Evolutionary conservation across 2,797 vertebrate genomes (phyloP), one percentile per base, ranked within the genome.

Genomic region (Channa striata): DNA sequence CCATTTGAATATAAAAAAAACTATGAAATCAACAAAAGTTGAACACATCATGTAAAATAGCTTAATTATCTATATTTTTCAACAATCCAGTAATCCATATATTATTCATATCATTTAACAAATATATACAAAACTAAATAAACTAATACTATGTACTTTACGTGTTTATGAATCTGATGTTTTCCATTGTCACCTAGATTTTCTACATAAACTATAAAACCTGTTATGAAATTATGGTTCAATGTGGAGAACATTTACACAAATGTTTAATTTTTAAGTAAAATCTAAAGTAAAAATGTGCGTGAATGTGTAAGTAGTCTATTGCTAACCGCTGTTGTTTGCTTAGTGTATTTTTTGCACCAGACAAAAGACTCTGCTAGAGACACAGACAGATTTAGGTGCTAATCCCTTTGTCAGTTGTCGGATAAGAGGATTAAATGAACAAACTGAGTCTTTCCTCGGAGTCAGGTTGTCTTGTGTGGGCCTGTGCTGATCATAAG

Each of bases 311-410:
- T 5, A 51, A 19, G 39, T 11, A 12, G 42, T 49, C 25, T 65
- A n/a, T 54, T 66, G 53, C 61, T 30, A 73, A 77, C 59, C 54
- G 6, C 68, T 40, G 42, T 33, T 80, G 71, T 87, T 85, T 72
- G 73, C 61, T 72, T 71, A 64, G 60, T 30, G 63, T 83, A 77
- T 75, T 71, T 43, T 69, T 44, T 20, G 23, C 60, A 67, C 49
- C 81, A 87, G 86, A 86, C 80, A 40, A 51, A 42, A 47, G 70
- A 46, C 34, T 54, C 67, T 50, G 65, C 68, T 73, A 68, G 54
- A 77, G 65, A 81, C 67, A 65, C 62, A 86, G 78, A 75, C 73
- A 58, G 86, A 80, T 76, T 88, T 62, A 51, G 59, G 46, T 64
- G 58, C 63, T 85, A 72, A 87, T 84, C 80, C 21, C 50, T 42